A percentile compares a stretch with the other conserved stretches of the same genome.
Conservation (phyloP, 2,888 invertebrate species). For the Mycalesis mineus region DNA sequence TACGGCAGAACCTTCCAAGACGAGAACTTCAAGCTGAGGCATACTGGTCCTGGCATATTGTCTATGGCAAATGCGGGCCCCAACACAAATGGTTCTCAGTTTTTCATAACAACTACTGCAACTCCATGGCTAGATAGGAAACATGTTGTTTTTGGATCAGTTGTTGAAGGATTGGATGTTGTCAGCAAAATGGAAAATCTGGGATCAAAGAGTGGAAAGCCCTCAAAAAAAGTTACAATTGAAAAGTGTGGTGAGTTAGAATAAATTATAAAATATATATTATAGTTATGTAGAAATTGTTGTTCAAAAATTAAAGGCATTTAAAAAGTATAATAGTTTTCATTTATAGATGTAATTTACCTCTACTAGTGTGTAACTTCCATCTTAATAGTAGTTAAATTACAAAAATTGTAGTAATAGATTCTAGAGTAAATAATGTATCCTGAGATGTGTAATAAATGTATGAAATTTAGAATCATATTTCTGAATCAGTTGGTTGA, state of each 20-base stretch:
- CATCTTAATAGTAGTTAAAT: not conserved
- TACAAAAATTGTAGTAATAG: too few species aligned
- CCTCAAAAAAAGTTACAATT: constrained; percentile 88
- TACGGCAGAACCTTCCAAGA: constrained; percentile 96
- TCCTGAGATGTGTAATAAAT: too few species aligned
- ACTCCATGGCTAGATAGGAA: constrained; percentile 96
- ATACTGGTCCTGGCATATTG: constrained; percentile 91
- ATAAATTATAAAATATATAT: not conserved
- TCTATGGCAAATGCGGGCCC: constrained; percentile 98
- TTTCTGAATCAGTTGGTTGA: too few species aligned
- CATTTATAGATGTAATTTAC: not conserved
- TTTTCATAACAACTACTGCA: constrained; percentile 95
- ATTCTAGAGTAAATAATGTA: too few species aligned
- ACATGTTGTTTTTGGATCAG: constrained; percentile 96
- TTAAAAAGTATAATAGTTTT: not conserved
- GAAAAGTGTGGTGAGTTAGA: constrained; percentile 89
- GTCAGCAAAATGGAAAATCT: constrained; percentile 90
- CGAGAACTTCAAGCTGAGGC: constrained; percentile 96
- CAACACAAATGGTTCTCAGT: constrained; percentile 97
- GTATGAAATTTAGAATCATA: too few species aligned
- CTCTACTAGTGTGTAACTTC: too few species aligned
- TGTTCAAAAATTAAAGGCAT: not conserved
- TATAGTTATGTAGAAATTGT: constrained; percentile 15
- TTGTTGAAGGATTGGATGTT: constrained; percentile 94
- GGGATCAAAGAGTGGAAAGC: constrained; percentile 91